Base-by-base conservation (phyloP, 2,797 vertebrate genomes). In the Melanotaenia trifasciata region DNA sequence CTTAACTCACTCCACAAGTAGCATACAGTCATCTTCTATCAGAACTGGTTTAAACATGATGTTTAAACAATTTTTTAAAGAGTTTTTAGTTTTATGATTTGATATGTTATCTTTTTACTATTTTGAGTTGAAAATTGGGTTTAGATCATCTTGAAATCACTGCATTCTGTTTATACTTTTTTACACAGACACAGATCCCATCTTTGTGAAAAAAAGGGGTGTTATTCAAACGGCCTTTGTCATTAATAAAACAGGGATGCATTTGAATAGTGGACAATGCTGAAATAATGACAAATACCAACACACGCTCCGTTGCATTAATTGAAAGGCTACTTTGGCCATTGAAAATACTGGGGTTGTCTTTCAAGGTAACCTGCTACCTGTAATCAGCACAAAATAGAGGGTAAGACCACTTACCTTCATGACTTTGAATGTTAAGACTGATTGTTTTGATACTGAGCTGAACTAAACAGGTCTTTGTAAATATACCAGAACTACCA, bases 381-480 rank as follows among this genome's bases (percentile, higher is more conserved):
- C 85, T 85, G 61, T 80, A 84, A 89, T 87, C 51, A 80, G 32
- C 40, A 26, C 58, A 74, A 32, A 78, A 64, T 36, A 74, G 38
- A 84, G 16, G 78, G 47, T 68, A 69, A 83, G 76, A 75, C 67
- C 33, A 5, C 47, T 64, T 53, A 70, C 62, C 70, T 83, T 45
- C 70, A 60, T 71, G 71, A 38, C 47, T 38, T 59, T 67, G 65
- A 58, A 67, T 76, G 58, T 64, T 76, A n/a, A 43, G 59, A 80
- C 40, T 35, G 47, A 59, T 68, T 76, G 64, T 67, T 84, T 83
- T 70, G 53, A 75, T 50, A 58, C 38, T 76, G 43, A 76, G 38
- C 32, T 61, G 32, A 83, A 64, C 67, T 88, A 82, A 92, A 87
- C 67, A 63, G 74, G 16, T 32, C 65, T 76, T 83, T 92, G 85